A percentile compares a stretch with the other conserved stretches of the same genome.
Conservation (phyloP, 2,113 vertebrate species). For the Lonchura striata region DNA sequence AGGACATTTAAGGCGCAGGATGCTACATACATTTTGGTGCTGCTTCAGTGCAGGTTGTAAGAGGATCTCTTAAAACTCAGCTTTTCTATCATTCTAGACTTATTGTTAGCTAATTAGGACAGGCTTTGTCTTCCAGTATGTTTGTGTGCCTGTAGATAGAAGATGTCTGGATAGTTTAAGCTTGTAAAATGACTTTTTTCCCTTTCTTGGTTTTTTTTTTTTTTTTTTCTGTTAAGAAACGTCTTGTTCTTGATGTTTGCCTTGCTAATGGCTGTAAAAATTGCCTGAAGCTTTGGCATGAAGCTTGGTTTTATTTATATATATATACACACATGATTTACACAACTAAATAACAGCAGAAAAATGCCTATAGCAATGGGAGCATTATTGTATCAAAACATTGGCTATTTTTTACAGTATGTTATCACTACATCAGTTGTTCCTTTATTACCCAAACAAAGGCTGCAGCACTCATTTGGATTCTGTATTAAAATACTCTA, state of each 20-base stretch:
- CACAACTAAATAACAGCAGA: neutral
- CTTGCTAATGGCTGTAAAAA: neutral
- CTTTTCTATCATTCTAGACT: neutral
- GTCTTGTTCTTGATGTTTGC: neutral
- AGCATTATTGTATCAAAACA: neutral
- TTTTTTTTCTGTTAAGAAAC: neutral
- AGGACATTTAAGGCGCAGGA: neutral
- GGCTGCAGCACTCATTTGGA: neutral
- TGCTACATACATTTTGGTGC: neutral
- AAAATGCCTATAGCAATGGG: neutral
- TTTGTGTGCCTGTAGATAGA: neutral
- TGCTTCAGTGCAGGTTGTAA: neutral
- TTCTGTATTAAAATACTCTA: neutral
- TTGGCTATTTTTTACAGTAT: neutral
- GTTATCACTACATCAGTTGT: neutral
- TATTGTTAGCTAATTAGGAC: neutral
- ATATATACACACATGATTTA: neutral
- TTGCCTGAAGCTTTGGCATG: neutral
- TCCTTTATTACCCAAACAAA: conserved; percentile 25
- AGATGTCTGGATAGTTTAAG: neutral
- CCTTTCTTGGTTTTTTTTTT: neutral
- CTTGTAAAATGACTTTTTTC: neutral
- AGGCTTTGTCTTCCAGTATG: neutral
- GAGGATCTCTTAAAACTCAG: neutral
- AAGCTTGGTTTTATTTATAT: neutral